phyloP scores from a whole-genome alignment of 2,797 vertebrate genomes.

The Acomys russatus region DNA sequence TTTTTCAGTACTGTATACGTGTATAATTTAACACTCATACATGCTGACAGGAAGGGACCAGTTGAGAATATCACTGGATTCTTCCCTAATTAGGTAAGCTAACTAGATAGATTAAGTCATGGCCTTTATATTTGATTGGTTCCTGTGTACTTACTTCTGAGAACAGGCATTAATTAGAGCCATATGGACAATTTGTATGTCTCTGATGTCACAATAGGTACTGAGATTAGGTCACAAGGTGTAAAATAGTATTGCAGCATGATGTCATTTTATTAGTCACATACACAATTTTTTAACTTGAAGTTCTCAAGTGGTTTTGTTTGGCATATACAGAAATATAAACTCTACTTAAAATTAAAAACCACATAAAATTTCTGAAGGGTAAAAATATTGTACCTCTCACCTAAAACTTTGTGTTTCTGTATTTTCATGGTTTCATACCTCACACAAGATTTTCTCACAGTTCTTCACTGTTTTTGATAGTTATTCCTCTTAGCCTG shows the following conservation, averaged over 20 bases:
- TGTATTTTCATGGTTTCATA: neutral
- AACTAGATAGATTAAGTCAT: neutral
- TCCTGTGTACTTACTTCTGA: slow-evolving; percentile 13
- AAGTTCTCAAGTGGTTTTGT: slow-evolving; percentile 59
- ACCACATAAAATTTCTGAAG: neutral
- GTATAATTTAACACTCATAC: slow-evolving; percentile 33
- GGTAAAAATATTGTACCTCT: slow-evolving; percentile 33
- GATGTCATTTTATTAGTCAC: slow-evolving; percentile 68
- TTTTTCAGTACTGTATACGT: neutral
- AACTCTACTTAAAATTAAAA: slow-evolving; percentile 46
- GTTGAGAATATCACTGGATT: neutral
- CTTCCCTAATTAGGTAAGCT: slow-evolving; percentile 34
- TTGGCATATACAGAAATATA: slow-evolving; percentile 49
- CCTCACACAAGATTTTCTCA: slow-evolving; percentile 36
- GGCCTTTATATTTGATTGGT: neutral
- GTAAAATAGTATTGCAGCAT: slow-evolving; percentile 56
- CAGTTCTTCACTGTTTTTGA: neutral
- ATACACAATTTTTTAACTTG: slow-evolving; percentile 63
- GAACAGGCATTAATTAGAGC: slow-evolving; percentile 42
- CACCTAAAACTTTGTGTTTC: neutral
- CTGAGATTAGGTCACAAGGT: slow-evolving; percentile 69
- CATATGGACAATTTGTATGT: slow-evolving; percentile 7
- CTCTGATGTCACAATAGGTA: slow-evolving; percentile 40
- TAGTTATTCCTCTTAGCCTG: neutral
- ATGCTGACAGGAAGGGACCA: neutral